Evolutionary conservation across 2,888 invertebrate genomes (phyloP), one percentile per base, ranked within the genome.

Genomic region (Apamea monoglypha): DNA sequence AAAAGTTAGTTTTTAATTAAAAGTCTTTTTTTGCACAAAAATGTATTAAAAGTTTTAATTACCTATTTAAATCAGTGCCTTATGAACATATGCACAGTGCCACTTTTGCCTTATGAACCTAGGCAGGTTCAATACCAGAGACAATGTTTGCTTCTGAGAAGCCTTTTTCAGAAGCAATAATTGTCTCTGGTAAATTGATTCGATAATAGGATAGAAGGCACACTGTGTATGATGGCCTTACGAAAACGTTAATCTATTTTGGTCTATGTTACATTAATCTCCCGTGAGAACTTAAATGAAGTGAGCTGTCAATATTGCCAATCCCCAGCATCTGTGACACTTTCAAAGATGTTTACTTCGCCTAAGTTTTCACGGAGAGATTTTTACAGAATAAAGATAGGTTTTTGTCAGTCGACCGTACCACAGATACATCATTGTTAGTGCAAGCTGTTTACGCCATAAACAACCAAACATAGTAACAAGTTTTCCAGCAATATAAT

Each of bases 1-100:
- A 36, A 56, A 66, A 74, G 21, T 25, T 32, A 70, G 56, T 67
- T 50, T 84, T 80, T 66, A 63, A 74, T 76, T 68, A 44, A 76
- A 72, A 69, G 63, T 12, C 21, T 61, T 21, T 25, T 64, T 77
- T 66, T 5, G 29, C 5, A 32, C 40, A 61, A 53, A 80, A 64
- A 32, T 21, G 2, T 56, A 63, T 56, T 47, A 3, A 73, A 56
- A 29, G 29, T 64, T 71, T 56, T 18, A 29, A n/a, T 66, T 36
- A 56, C 25, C 25, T 25, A 36, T 29, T 64, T 32, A 18, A 80
- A 59, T 36, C 50, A 32, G 32, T 36, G 36, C 36, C 21, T 47
- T 10, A n/a, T 16, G 32, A 10, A 63, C 10, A 16, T 50, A 7
- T 6, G 40, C 40, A 40, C n/a, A n/a, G n/a, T n/a, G n/a, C n/a